These are phyloP conservation scores for Tetanocera ferruginea DNA, from an alignment of 2,888 invertebrate genomes.

Conservation along the genomic window DNA sequence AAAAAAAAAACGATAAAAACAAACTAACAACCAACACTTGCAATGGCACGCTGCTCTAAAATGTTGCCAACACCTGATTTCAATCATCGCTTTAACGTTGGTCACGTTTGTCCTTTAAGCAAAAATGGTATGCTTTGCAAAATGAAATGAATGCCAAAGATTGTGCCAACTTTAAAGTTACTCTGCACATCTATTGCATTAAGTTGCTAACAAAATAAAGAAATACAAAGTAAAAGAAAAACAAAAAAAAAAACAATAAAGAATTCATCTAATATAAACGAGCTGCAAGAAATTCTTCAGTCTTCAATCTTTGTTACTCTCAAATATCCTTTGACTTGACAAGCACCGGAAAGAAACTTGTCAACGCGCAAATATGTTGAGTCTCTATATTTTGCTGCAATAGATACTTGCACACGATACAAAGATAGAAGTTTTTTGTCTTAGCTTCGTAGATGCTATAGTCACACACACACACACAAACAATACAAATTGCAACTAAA, in stretches of 20 bases:
- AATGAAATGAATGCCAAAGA: not conserved
- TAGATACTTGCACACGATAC: not conserved
- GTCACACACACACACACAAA: no score
- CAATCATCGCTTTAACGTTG: not conserved
- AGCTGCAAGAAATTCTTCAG: not conserved
- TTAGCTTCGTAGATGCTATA: not conserved
- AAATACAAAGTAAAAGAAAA: not conserved
- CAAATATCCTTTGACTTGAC: slow-evolving; percentile 11
- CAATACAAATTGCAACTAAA: not conserved
- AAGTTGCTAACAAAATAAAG: not conserved
- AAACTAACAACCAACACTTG: not conserved
- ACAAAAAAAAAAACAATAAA: no score
- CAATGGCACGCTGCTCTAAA: not conserved
- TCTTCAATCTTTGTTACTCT: not conserved
- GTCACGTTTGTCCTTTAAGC: not conserved
- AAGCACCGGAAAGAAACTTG: not conserved
- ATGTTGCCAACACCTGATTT: slow-evolving; percentile 12
- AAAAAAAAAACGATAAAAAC: not conserved
- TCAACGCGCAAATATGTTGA: slow-evolving; percentile 8
- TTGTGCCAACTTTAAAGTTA: not conserved
- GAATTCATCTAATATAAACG: no score
- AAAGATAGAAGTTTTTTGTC: not conserved
- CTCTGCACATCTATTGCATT: not conserved
- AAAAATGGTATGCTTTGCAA: not conserved
- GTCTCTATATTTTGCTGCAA: not conserved